Evolutionary conservation across 2,113 vertebrate species (phyloP).

Genomic region (Desmodus rotundus): DNA sequence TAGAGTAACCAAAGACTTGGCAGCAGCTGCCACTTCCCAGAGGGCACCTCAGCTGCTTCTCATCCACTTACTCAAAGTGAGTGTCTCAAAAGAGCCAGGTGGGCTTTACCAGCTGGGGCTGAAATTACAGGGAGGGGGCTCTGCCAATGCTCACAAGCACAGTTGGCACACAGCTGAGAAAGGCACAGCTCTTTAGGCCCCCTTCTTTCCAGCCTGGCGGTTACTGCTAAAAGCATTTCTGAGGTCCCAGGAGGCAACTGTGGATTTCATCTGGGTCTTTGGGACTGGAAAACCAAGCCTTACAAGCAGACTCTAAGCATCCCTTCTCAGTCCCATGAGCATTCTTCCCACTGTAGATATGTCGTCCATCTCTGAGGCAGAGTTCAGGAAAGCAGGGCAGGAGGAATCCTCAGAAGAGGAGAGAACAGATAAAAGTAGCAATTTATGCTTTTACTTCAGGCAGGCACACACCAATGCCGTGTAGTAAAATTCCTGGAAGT

Average conservation of each 20-base stretch:
- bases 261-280: not conserved
- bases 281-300: not conserved
- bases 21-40: slow-evolving; percentile 2
- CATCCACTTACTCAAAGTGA: not conserved
- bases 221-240: not conserved
- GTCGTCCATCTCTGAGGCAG: not conserved
- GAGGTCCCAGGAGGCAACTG: not conserved
- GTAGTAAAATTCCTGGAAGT: not conserved
- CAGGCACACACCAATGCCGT: not conserved
- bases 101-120: slow-evolving; percentile 38
- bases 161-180: slow-evolving; percentile 3
- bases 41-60: slow-evolving; percentile 29
- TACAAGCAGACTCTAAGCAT: not conserved
- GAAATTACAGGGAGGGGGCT: not conserved
- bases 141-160: slow-evolving; percentile 20
- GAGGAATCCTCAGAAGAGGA: not conserved
- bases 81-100: slow-evolving; percentile 23
- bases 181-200: not conserved
- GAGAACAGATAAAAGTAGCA: not conserved
- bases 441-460: not conserved
- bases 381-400: not conserved
- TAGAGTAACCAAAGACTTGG: not conserved
- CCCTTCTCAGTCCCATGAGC: not conserved
- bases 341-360: not conserved
- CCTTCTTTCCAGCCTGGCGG: not conserved